A percentile compares a stretch with the other conserved stretches of the same genome.
phyloP scores from a whole-genome alignment of 2,113 vertebrate species.

The cattle (Bos taurus) region ARS-UCD2.0 NC_037350.1:4054501-4055000 shows the following conservation, averaged over 20 bases:
- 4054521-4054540: constrained; percentile 10
- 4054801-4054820: neutral
- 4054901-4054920: constrained; percentile 31
- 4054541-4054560: constrained; percentile 28
- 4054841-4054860: neutral
- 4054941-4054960: neutral
- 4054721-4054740: neutral
- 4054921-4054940: neutral
- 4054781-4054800: constrained; percentile 20
- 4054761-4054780: constrained; percentile 16
- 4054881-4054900: constrained; percentile 20
- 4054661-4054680: neutral
- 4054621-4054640: constrained; percentile 11
- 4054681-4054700: neutral
- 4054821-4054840: constrained; percentile 61
- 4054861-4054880: constrained; percentile 52
- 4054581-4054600: constrained; percentile 6
- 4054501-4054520: constrained; percentile 39
- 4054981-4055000: neutral
- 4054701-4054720: neutral
- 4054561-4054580: constrained; percentile 27
- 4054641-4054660: constrained; percentile 1
- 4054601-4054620: constrained; percentile 1
- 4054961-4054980: constrained; percentile 7
- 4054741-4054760: neutral